Evolutionary conservation across 2,888 invertebrate genomes (phyloP).

Genomic region (Caenorhabditis sulstoni): DNA sequence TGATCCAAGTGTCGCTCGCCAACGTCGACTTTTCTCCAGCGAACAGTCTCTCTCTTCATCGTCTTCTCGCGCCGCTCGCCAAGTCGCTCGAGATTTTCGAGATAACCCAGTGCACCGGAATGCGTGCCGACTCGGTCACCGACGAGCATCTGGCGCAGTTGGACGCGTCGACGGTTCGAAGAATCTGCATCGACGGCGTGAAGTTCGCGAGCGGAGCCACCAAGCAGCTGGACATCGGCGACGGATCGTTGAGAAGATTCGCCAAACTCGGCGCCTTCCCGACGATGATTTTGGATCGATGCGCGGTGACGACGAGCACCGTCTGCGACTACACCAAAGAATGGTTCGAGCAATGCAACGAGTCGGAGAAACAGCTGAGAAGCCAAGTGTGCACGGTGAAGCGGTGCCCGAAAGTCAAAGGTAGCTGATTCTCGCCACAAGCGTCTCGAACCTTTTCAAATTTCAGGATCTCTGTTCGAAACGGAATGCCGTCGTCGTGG

Average conservation of each 20-base stretch:
- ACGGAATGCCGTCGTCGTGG: constrained; percentile 62
- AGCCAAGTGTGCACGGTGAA: constrained; percentile 65
- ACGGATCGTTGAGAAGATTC: constrained; percentile 53
- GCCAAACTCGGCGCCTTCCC: constrained; percentile 59
- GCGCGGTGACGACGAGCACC: constrained; percentile 62
- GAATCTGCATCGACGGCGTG: constrained; percentile 64
- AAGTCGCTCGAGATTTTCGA: constrained; percentile 59
- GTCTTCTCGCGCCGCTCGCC: constrained; percentile 52
- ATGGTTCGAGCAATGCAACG: constrained; percentile 62
- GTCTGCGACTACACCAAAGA: constrained; percentile 65
- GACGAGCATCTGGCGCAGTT: constrained; percentile 64
- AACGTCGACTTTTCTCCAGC: constrained; percentile 61
- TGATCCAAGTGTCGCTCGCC: constrained; percentile 55
- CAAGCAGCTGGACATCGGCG: constrained; percentile 58
- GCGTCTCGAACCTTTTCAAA: background rate
- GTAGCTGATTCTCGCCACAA: too few species aligned
- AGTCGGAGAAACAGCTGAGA: constrained; percentile 56
- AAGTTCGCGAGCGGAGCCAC: constrained; percentile 35
- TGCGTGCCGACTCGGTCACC: constrained; percentile 60
- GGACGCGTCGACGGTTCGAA: constrained; percentile 46
- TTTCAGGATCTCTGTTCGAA: constrained; percentile 59
- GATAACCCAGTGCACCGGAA: constrained; percentile 57
- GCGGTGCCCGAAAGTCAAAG: constrained; percentile 64
- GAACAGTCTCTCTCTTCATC: constrained; percentile 63
- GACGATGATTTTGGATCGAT: constrained; percentile 63